Conservation (phyloP, 2,888 invertebrate species). For the Drosophila quinaria region DNA sequence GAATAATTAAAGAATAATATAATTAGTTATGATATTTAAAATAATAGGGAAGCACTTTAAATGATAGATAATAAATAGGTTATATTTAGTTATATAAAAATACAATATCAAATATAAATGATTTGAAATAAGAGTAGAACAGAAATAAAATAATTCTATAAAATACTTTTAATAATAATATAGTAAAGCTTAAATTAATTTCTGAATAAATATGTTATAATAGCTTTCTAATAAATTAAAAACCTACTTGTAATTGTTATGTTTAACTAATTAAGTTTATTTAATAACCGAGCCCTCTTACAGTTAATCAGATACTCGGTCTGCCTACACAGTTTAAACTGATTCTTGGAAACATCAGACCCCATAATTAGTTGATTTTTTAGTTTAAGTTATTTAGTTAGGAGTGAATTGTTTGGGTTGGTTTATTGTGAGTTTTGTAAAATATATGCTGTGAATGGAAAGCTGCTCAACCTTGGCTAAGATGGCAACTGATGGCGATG, state of each 20-base stretch:
- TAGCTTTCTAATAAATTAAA: too few species aligned
- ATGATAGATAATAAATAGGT: not conserved
- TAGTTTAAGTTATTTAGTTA: not conserved
- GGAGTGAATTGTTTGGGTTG: not conserved
- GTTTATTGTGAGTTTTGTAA: constrained; percentile 10
- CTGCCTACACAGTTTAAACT: not conserved
- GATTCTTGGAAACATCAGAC: not conserved
- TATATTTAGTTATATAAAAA: not conserved
- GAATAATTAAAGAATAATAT: not conserved
- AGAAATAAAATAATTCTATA: not conserved
- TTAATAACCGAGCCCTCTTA: not conserved
- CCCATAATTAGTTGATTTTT: not conserved
- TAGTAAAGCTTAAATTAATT: not conserved
- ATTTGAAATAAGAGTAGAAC: too few species aligned
- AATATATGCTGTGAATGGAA: not conserved
- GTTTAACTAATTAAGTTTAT: too few species aligned
- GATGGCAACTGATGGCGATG: constrained; percentile 10
- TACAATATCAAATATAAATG: not conserved
- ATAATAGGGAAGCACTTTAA: not conserved
- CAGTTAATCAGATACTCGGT: too few species aligned
- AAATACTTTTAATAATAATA: too few species aligned
- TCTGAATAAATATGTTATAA: too few species aligned
- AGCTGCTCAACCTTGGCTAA: constrained; percentile 2
- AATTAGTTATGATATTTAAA: not conserved
- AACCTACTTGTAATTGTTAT: too few species aligned